A percentile compares a stretch with the other conserved stretches of the same genome.
These are phyloP conservation scores for Sebastes reedi DNA, from an alignment of 2,797 vertebrate species.

Conservation along the genomic window DNA sequence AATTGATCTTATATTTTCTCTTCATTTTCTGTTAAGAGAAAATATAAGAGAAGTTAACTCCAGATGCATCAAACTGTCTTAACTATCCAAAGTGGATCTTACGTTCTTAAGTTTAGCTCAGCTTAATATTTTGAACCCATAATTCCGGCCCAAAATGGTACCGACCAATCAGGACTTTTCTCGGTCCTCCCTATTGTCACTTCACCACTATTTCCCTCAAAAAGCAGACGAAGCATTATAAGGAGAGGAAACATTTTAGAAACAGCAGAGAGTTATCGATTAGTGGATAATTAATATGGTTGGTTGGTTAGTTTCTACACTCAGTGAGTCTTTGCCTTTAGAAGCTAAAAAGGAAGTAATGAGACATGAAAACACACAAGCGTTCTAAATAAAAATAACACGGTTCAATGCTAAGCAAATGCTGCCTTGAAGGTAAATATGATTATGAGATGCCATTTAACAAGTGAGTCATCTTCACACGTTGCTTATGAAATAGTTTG, in stretches of 20 bases:
- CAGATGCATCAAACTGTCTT: no score
- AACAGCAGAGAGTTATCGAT: not conserved
- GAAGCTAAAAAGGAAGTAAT: not conserved
- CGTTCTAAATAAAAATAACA: not conserved
- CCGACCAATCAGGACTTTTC: not conserved
- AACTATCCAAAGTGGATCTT: no score
- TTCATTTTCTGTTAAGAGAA: no score
- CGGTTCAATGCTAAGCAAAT: not conserved
- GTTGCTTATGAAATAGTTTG: not conserved
- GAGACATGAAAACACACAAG: not conserved
- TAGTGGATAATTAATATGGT: not conserved
- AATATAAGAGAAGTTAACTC: no score
- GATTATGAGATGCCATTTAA: not conserved
- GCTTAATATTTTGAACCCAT: not conserved
- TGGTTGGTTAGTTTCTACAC: not conserved
- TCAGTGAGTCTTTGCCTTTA: not conserved
- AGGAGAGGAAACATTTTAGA: not conserved
- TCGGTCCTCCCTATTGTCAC: not conserved
- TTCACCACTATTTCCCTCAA: not conserved
- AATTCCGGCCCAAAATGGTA: not conserved
- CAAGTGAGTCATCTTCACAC: slow-evolving; percentile 6
- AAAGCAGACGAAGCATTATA: not conserved
- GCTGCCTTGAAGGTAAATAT: not conserved
- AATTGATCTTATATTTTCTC: no score
- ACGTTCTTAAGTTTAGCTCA: no score